Conservation (phyloP, 2,113 vertebrate species). For the cattle (Bos taurus) region ARS-UCD2.0 NC_037329.1:124483001-124483500, state of each 20-base stretch:
- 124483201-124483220: constrained; percentile 13
- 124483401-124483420: neutral
- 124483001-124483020: constrained; percentile 69
- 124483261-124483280: neutral
- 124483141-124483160: constrained; percentile 60
- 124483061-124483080: constrained; percentile 56
- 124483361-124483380: neutral
- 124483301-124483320: neutral
- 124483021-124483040: constrained; percentile 70
- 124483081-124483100: constrained; percentile 55
- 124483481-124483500: neutral
- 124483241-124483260: neutral
- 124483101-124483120: constrained; percentile 70
- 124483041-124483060: constrained; percentile 74
- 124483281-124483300: neutral
- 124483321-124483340: neutral
- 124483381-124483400: neutral
- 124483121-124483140: constrained; percentile 62
- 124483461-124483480: neutral
- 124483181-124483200: constrained; percentile 44
- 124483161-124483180: constrained; percentile 61
- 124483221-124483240: neutral
- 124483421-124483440: neutral
- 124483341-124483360: neutral
- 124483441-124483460: neutral